Evolutionary conservation across 2,113 vertebrate genomes (phyloP).

Genomic region (Microcebus griseorufus): DNA sequence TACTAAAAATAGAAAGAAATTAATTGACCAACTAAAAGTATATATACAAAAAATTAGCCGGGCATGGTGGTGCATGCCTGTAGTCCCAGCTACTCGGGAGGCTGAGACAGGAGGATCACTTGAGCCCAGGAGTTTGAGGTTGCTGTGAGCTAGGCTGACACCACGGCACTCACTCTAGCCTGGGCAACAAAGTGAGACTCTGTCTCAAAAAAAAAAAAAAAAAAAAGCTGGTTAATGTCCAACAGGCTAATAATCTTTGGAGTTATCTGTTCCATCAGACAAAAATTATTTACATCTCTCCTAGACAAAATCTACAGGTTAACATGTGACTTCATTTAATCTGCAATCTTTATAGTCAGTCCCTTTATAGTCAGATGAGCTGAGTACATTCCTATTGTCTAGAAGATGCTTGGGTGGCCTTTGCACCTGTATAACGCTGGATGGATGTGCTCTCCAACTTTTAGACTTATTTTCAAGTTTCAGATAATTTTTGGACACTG

Average conservation of each 20-base stretch:
- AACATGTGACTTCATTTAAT: background rate
- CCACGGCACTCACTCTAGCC: too few species aligned
- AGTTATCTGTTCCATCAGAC: background rate
- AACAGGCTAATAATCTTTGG: background rate
- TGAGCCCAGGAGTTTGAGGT: too few species aligned
- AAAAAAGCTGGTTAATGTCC: conserved; percentile 14
- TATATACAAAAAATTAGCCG: too few species aligned
- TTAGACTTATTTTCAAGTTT: background rate
- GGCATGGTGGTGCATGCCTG: too few species aligned
- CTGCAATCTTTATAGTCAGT: background rate
- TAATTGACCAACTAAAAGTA: too few species aligned
- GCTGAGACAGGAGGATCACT: too few species aligned
- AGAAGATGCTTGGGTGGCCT: background rate
- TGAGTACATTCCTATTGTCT: background rate
- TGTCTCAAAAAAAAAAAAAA: background rate
- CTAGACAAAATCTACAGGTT: background rate
- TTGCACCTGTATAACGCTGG: background rate
- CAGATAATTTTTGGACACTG: background rate
- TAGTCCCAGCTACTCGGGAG: too few species aligned
- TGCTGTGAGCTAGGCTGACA: too few species aligned
- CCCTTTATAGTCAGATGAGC: background rate
- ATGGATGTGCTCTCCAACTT: background rate
- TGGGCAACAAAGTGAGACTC: too few species aligned
- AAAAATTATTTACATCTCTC: background rate
- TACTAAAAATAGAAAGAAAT: too few species aligned